phyloP scores from a whole-genome alignment of 1,140 invertebrate species.

The Oncopodura yosiiana region DNA sequence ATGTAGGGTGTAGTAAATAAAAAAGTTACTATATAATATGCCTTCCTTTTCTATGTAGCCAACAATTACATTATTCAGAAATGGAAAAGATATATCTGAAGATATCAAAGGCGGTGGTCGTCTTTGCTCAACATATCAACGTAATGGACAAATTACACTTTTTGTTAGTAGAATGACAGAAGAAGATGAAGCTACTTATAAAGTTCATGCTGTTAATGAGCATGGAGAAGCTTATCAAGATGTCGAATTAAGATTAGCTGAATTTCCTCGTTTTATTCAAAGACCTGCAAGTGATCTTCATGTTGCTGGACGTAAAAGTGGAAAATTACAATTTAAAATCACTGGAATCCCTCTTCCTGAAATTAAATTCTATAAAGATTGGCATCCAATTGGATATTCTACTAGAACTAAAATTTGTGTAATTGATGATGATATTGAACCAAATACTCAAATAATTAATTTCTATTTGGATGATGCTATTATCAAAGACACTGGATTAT shows the following conservation, averaged over 20 bases:
- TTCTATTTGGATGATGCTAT: conserved; percentile 77
- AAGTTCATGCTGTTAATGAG: conserved; percentile 84
- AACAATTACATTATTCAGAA: conserved; percentile 41
- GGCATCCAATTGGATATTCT: conserved; percentile 68
- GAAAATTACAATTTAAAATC: conserved; percentile 70
- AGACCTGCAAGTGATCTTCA: no score
- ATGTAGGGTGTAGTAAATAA: no score
- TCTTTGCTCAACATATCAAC: conserved; percentile 73
- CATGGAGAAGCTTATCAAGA: conserved; percentile 76
- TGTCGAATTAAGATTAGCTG: conserved; percentile 75
- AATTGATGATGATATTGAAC: conserved; percentile 7
- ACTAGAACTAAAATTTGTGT: conserved; percentile 61
- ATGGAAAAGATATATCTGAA: conserved; percentile 36
- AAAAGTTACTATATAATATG: no score
- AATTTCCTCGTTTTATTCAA: conserved; percentile 75
- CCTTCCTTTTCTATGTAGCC: no score
- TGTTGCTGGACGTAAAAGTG: conserved; percentile 61
- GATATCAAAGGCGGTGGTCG: conserved; percentile 62
- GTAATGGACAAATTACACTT: conserved; percentile 76
- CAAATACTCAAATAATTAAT: conserved; percentile 59
- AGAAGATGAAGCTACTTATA: conserved; percentile 83
- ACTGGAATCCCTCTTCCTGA: conserved; percentile 84
- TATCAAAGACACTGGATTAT: conserved; percentile 80
- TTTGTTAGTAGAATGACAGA: conserved; percentile 62
- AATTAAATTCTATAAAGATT: conserved; percentile 90